phyloP scores from a whole-genome alignment of 2,888 invertebrate species.

The Xylocampa areola region DNA sequence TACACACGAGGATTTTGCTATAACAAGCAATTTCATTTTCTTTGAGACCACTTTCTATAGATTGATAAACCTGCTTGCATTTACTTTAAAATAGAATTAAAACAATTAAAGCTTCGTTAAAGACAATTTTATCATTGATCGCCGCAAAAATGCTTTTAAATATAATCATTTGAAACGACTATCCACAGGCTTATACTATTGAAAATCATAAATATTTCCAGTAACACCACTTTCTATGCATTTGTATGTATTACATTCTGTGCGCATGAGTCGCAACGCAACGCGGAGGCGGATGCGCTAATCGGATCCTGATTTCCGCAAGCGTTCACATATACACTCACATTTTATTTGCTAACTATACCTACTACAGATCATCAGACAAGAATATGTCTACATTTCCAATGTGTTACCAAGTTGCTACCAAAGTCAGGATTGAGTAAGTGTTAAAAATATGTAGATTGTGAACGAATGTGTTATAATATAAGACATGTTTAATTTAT shows the following conservation, averaged over 20 bases:
- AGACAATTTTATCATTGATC: too few relatives aligned
- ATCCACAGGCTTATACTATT: background rate
- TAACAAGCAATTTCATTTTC: too few relatives aligned
- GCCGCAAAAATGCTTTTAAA: background rate
- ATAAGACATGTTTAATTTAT: too few relatives aligned
- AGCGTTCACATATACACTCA: constrained; percentile 15
- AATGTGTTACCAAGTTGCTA: background rate
- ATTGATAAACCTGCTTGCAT: too few relatives aligned
- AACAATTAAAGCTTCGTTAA: too few relatives aligned
- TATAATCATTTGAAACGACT: background rate
- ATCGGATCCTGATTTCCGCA: constrained; percentile 45
- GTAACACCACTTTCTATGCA: constrained; percentile 33
- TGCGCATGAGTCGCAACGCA: constrained; percentile 11
- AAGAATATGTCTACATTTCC: constrained; percentile 12
- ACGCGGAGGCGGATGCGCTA: constrained; percentile 22
- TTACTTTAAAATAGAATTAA: too few relatives aligned
- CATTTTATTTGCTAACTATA: constrained; percentile 31
- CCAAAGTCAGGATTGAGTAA: background rate
- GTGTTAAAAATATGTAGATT: background rate
- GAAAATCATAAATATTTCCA: constrained; percentile 12
- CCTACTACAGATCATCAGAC: constrained; percentile 1
- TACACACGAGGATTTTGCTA: too few relatives aligned
- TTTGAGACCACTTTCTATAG: too few relatives aligned
- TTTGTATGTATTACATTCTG: constrained; percentile 26
- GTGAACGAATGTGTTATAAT: too few relatives aligned